phyloP scores from a whole-genome alignment of 35 echinoderm and acorn worm genomes.

The Stichopus chloronotus region DNA sequence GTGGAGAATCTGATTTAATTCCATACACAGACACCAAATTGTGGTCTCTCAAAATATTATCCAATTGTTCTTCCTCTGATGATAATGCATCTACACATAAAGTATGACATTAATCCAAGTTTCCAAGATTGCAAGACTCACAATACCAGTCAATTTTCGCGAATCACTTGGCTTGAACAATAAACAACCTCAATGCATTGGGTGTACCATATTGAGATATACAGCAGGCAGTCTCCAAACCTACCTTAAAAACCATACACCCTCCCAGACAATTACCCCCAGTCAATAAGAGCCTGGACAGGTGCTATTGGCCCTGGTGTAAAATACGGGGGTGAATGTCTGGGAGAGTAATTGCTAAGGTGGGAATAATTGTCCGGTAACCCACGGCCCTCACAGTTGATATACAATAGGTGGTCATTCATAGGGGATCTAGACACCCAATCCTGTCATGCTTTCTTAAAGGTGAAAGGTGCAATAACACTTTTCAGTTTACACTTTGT shows the following conservation, averaged over 20 bases:
- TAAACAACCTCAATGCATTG: conserved; percentile 28
- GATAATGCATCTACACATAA: too few relatives aligned
- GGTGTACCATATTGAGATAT: conserved; percentile 34
- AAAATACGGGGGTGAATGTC: conserved; percentile 22
- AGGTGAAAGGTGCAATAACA: conserved; percentile 38
- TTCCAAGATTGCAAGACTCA: conserved; percentile 24
- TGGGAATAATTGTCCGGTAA: conserved; percentile 35
- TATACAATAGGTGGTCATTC: conserved; percentile 47
- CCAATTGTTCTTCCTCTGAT: too few relatives aligned
- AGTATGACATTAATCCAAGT: too few relatives aligned
- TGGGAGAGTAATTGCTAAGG: conserved; percentile 44
- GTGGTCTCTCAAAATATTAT: conserved; percentile 33
- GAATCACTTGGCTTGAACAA: conserved; percentile 8
- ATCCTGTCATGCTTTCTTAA: conserved; percentile 41
- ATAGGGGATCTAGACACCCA: conserved; percentile 28
- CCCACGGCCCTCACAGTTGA: conserved; percentile 35
- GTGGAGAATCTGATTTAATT: conserved; percentile 39
- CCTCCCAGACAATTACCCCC: conserved; percentile 35
- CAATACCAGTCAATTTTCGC: conserved; percentile 26
- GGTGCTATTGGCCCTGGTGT: conserved; percentile 42
- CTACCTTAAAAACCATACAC: conserved; percentile 40
- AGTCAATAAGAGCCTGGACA: conserved; percentile 33
- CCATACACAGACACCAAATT: conserved; percentile 53
- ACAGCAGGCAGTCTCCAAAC: conserved; percentile 43
- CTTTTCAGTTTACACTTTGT: conserved; percentile 20